Evolutionary conservation across 2,888 invertebrate species (phyloP).

Genomic region (Drosophila histrio): DNA sequence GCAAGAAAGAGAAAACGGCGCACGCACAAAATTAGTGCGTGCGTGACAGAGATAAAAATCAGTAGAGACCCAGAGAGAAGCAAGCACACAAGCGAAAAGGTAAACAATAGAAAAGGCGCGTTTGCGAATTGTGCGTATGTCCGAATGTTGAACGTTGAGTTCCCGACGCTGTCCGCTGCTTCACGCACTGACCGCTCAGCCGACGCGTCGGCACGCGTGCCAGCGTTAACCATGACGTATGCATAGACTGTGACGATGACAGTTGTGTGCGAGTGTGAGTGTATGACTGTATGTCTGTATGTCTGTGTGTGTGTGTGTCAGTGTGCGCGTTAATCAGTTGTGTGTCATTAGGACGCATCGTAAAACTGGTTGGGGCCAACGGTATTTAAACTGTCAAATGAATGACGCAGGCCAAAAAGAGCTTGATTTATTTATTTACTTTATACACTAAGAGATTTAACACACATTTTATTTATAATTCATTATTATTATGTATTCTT

Average conservation of each 20-base stretch:
- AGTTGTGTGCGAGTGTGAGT: background rate
- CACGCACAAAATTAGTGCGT: conserved; percentile 53
- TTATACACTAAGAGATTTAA: too few relatives aligned
- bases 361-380: conserved; percentile 41
- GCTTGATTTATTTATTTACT: too few relatives aligned
- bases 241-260: conserved; percentile 36
- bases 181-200: conserved; percentile 26
- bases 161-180: background rate
- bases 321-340: conserved; percentile 35
- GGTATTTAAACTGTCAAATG: conserved; percentile 1
- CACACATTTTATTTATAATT: too few relatives aligned
- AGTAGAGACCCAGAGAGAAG: conserved; percentile 10
- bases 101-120: conserved; percentile 59
- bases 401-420: conserved; percentile 4
- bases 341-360: conserved; percentile 53
- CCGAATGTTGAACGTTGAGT: conserved; percentile 14
- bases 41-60: conserved; percentile 17
- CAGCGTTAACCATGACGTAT: conserved; percentile 36
- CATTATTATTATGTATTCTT: too few relatives aligned
- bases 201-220: conserved; percentile 27
- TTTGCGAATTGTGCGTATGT: conserved; percentile 33
- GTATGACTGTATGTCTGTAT: conserved; percentile 10
- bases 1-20: conserved; percentile 15
- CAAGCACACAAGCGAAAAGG: conserved; percentile 26
- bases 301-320: conserved; percentile 4